Conservation (phyloP, 2,888 invertebrate species). For the Melanostoma mellinum region DNA sequence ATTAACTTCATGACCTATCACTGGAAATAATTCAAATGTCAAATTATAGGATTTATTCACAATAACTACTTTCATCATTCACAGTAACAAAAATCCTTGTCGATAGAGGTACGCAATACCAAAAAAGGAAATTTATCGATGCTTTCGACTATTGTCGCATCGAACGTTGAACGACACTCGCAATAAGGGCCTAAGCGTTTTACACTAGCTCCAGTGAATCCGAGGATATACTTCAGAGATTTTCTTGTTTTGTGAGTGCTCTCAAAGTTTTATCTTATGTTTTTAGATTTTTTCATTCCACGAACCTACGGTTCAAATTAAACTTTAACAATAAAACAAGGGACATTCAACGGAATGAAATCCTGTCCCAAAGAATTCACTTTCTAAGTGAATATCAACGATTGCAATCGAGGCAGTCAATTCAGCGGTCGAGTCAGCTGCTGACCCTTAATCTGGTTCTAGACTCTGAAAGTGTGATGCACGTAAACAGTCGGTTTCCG, state of each 20-base stretch:
- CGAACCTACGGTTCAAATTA: neutral
- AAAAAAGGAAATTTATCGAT: too few relatives aligned
- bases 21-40: too few relatives aligned
- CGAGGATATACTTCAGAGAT: slow-evolving; percentile 8
- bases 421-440: slow-evolving; percentile 25
- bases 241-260: slow-evolving; percentile 35
- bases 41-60: too few relatives aligned
- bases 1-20: too few relatives aligned
- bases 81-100: too few relatives aligned
- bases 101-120: too few relatives aligned
- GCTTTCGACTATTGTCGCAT: too few relatives aligned
- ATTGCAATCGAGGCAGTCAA: slow-evolving; percentile 10
- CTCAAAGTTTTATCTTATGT: slow-evolving; percentile 48
- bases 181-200: too few relatives aligned
- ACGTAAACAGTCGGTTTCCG: slow-evolving; percentile 34
- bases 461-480: slow-evolving; percentile 27
- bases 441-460: slow-evolving; percentile 45
- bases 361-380: slow-evolving; percentile 2
- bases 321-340: neutral
- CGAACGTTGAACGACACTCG: too few relatives aligned
- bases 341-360: slow-evolving; percentile 7
- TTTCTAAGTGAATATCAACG: neutral
- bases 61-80: too few relatives aligned
- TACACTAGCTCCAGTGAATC: neutral
- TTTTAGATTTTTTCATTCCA: slow-evolving; percentile 26